Evolutionary conservation across 1,140 invertebrate species (phyloP), one percentile per base, ranked within the genome.

Genomic region (Zaprionus nigranus): DNA sequence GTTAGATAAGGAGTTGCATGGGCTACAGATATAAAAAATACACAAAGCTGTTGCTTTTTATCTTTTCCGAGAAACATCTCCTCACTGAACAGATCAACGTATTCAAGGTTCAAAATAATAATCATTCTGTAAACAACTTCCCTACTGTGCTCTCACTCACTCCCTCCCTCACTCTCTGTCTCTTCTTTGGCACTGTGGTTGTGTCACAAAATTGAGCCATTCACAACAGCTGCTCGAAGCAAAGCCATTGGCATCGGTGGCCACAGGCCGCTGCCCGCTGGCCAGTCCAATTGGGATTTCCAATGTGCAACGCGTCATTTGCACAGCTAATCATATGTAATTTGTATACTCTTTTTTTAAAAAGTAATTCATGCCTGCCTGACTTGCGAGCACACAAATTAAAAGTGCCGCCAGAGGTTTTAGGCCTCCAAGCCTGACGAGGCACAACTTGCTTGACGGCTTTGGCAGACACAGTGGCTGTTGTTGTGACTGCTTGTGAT

Each of bases 151-250:
- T 40, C 17, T 12, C 36, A 15, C 38, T n/a, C 13, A 40, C 7
- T 51, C 61, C 36, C 61, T 40, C 3, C 4, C 15, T 28, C n/a
- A n/a, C 26, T 17, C 22, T 28, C 43, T 17, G 9, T 13, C 11
- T 43, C 43, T 28, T 11, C 17, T 5, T 15, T 12, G 1, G 9
- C 7, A 51, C 26, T 17, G 24, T 56, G 49, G 70, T 80, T 61
- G 69, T 87, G 85, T 84, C 84, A 75, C 79, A 74, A 88, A 87
- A 87, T 84, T 87, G 85, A 84, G 81, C 78, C 58, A 88, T 87
- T 87, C 34, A 54, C 17, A 15, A 36, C 57, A 15, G 13, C 75
- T 51, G 61, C 67, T 53, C 34, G 38, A 53, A 59, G 69, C 34
- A 34, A 53, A 59, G 69, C 69, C 30, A 11, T 28, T 49, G 69